Conservation (phyloP, 2,113 vertebrate genomes). For the Silurus asotus region DNA sequence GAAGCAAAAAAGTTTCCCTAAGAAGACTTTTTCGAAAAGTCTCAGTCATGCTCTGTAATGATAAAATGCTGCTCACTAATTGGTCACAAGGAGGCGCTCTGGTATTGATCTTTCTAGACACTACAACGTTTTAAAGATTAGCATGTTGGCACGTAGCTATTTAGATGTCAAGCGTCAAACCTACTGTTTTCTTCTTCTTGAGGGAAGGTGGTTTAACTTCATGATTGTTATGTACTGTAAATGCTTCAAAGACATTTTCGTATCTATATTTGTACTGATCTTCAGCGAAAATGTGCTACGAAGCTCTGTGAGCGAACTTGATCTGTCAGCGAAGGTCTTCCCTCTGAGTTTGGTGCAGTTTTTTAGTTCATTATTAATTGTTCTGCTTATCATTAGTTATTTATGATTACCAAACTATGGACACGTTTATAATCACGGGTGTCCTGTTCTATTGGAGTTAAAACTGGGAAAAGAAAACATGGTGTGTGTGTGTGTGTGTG, state of each 20-base stretch:
- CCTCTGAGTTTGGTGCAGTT: conserved; percentile 28
- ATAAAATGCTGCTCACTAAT: not conserved
- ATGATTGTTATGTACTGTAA: conserved; percentile 63
- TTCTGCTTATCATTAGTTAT: not conserved
- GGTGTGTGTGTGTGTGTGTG: conserved; percentile 10
- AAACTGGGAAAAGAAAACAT: not conserved
- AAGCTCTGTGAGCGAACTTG: conserved; percentile 59
- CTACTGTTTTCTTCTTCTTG: conserved; percentile 48
- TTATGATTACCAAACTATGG: not conserved
- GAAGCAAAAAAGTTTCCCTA: not conserved
- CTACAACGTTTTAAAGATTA: not conserved
- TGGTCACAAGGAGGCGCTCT: not conserved
- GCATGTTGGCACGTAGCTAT: not conserved
- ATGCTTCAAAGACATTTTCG: conserved; percentile 67
- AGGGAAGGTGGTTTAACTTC: conserved; percentile 53
- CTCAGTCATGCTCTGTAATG: not conserved
- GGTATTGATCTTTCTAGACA: not conserved
- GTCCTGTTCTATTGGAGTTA: not conserved
- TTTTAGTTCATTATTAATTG: not conserved
- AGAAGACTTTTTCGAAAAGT: not conserved
- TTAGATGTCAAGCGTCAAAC: not conserved
- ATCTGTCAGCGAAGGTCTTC: conserved; percentile 49
- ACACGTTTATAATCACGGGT: not conserved
- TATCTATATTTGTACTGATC: conserved; percentile 74
- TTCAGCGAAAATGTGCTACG: conserved; percentile 41